Base-by-base conservation (phyloP, 2,113 vertebrate species). In the Rhizomys pruinosus region DNA sequence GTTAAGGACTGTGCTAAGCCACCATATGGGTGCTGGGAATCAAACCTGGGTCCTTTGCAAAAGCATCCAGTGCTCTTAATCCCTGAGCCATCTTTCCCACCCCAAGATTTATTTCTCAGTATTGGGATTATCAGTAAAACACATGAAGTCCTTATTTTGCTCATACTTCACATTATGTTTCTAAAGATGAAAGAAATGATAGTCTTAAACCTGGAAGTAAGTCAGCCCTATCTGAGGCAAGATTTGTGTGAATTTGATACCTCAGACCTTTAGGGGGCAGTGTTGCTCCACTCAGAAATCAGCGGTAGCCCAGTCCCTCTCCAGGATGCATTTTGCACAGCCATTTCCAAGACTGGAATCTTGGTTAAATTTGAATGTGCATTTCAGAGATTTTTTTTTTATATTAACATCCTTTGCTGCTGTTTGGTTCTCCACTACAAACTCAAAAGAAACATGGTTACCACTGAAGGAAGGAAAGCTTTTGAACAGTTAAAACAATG, bases 201-300 rank as follows among this genome's bases (percentile, higher is more conserved):
- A 47, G 16, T 34, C 63, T 68, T 68, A 29, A 90, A 84, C 32
- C 23, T 66, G 2, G 84, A 42, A 32, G 19, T 27, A 32, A 52
- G 74, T 20, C 84, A 39, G 25, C 15, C 8, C 27, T 3, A 13
- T 20, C 11, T 13, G 34, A 3, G 32, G 10, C 81, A 12, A 34
- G 20, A 25, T 76, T 89, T 94, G 16, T 66, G 71, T 1, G 66
- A 74, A 89, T 29, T 82, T 72, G 90, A 71, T 64, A 69, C 8
- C 22, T 90, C 0, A 2, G 7, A 44, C 95, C 97, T 47, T 79
- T 93, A 95, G 97, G 93, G 92, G 97, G 95, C 96, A 94, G 91
- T 92, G 68, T 89, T 94, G 86, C 92, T 91, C 79, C 77, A 91
- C 69, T 7, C 23, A 20, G 29, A 42, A 34, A n/a, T 3, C 55